Evolutionary conservation across 2,888 invertebrate species (phyloP), one percentile per base, ranked within the genome.

Genomic region (Parapristionchus giblindavisi): DNA sequence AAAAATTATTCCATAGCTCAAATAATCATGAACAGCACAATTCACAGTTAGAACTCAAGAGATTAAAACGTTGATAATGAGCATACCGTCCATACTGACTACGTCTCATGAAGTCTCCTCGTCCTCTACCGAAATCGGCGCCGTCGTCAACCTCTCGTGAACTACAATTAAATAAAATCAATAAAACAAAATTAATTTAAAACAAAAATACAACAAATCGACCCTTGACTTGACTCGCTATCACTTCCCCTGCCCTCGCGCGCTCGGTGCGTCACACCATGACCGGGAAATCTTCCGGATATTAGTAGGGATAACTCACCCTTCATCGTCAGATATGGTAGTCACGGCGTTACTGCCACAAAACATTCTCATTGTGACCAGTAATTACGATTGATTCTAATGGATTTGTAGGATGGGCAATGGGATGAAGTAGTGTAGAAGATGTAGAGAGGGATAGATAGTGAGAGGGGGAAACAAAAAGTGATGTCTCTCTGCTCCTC

Each of bases 301-400:
- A 54, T 24, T 54, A 27, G 24, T 1, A 24, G 2, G 3, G 54
- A 40, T n/a, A 43, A 34, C 71, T 71, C 29, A 72, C 72, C 58
- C 27, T 56, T 72, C 72, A 1, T 72, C 72, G 32, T 72, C 72
- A 5, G 72, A 72, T 24, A 38, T 54, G 54, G 70, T n/a, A 17
- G 60, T 24, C 6, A 58, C 43, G 1, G 48, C 27, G 38, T 58
- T 27, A 36, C 51, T 48, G 11, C 72, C 72, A 48, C 72, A 72
- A 34, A 72, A 27, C 32, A 72, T 72, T 21, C 72, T 38, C 72
- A 72, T 72, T 70, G 36, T 43, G 14, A 54, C 24, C 1, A 8
- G 24, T 11, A 24, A 61, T 40, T 21, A n/a, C n/a, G n/a, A n/a
- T n/a, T n/a, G n/a, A n/a, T n/a, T n/a, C 40, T 2, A 40, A 61